Evolutionary conservation across 1,140 invertebrate species (phyloP).

Genomic region (Chelonus insularis): DNA sequence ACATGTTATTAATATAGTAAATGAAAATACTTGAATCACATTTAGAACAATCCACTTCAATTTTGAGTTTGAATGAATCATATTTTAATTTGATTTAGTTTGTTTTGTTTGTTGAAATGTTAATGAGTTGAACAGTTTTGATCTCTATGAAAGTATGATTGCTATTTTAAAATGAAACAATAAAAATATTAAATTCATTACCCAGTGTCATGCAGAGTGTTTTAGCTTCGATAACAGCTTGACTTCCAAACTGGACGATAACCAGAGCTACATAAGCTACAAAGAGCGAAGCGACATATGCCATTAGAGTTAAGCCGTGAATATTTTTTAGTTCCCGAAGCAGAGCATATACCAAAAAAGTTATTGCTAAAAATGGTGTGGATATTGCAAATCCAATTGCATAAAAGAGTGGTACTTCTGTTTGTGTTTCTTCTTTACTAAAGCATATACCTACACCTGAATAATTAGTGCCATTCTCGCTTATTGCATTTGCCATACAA

Average conservation of each 20-base stretch:
- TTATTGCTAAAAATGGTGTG: constrained; percentile 68
- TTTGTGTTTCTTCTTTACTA: neutral
- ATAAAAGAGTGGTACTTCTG: constrained; percentile 26
- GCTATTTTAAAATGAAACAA: neutral
- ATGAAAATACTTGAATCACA: too few relatives aligned
- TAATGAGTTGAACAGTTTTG: too few relatives aligned
- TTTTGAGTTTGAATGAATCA: too few relatives aligned
- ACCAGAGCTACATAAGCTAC: constrained; percentile 64
- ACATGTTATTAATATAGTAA: too few relatives aligned
- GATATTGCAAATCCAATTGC: constrained; percentile 63
- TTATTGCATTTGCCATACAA: constrained; percentile 37
- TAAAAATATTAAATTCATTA: constrained; percentile 17
- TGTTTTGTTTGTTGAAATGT: too few relatives aligned
- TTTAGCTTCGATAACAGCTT: constrained; percentile 34
- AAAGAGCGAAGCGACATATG: constrained; percentile 65
- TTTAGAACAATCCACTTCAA: too few relatives aligned
- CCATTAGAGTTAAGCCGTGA: constrained; percentile 70
- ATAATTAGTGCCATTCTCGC: constrained; percentile 1
- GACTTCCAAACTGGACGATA: constrained; percentile 57
- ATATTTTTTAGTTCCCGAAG: constrained; percentile 70
- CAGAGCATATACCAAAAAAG: constrained; percentile 69
- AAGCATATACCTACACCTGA: constrained; percentile 33
- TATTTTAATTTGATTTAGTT: too few relatives aligned
- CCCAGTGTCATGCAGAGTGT: constrained; percentile 23
- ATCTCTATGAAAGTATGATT: too few relatives aligned